Conservation (phyloP, 2,797 vertebrate species). For the Chloroceryle inda region DNA sequence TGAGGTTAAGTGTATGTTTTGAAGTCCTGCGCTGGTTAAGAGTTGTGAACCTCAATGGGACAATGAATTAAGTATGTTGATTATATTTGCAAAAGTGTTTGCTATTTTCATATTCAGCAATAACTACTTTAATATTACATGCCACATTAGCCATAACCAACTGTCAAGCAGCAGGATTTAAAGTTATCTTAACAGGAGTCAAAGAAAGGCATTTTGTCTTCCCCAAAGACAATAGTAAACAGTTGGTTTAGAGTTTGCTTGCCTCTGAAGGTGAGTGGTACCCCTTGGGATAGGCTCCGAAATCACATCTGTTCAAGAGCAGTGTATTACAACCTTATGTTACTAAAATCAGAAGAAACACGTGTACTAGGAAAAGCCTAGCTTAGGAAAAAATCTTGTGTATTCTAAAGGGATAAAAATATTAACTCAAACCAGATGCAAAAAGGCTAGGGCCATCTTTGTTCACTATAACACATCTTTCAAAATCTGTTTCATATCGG, state of each 20-base stretch:
- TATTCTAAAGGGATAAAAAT: slow-evolving; percentile 45
- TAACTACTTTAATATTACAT: not conserved
- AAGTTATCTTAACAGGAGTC: not conserved
- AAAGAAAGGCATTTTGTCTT: not conserved
- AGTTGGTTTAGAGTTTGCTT: not conserved
- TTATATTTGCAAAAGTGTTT: slow-evolving; percentile 10
- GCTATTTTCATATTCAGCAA: not conserved
- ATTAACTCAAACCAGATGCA: slow-evolving; percentile 47
- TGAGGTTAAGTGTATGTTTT: not conserved
- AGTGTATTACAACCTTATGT: not conserved
- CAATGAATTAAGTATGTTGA: not conserved
- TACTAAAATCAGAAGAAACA: slow-evolving; percentile 47
- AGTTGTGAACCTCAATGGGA: slow-evolving; percentile 22
- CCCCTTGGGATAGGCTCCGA: not conserved
- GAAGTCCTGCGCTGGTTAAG: not conserved
- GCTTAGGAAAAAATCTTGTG: slow-evolving; percentile 10
- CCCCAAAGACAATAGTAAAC: not conserved
- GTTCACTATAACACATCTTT: not conserved
- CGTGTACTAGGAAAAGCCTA: slow-evolving; percentile 2
- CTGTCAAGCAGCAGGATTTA: not conserved
- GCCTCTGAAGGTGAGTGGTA: not conserved
- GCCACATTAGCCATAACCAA: not conserved
- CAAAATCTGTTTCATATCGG: not conserved
- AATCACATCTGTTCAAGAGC: slow-evolving; percentile 16
- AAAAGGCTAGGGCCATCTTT: not conserved